phyloP scores from a whole-genome alignment of 2,888 invertebrate genomes.

The Drosophila subquinaria region DNA sequence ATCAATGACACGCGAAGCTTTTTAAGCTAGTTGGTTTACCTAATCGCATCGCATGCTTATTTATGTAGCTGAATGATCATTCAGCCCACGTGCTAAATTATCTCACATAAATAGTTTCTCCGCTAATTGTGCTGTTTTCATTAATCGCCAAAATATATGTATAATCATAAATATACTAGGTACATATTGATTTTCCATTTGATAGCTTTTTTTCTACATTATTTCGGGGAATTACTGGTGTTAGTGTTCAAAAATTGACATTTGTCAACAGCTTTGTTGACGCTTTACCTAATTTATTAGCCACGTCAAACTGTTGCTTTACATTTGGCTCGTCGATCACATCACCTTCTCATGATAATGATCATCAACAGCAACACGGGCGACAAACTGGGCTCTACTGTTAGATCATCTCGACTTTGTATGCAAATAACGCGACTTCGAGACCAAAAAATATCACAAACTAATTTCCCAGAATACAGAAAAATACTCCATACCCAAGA shows the following conservation, averaged over 20 bases:
- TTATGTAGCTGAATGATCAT: not conserved
- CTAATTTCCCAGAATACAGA: constrained; percentile 17
- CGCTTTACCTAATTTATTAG: constrained; percentile 65
- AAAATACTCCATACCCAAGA: constrained; percentile 22
- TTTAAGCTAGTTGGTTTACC: constrained; percentile 7
- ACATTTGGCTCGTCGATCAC: constrained; percentile 56
- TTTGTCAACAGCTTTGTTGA: constrained; percentile 72
- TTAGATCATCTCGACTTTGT: constrained; percentile 53
- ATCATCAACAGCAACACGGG: constrained; percentile 22
- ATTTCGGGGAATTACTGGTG: constrained; percentile 28
- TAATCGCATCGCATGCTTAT: constrained; percentile 1
- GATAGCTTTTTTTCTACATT: constrained; percentile 11
- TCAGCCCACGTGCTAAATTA: constrained; percentile 42
- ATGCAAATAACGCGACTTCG: constrained; percentile 50
- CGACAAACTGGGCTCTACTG: constrained; percentile 29
- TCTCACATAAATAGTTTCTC: constrained; percentile 45
- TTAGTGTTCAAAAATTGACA: constrained; percentile 54
- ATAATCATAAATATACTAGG: constrained; percentile 6
- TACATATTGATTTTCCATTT: constrained; percentile 32
- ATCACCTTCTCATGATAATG: constrained; percentile 45
- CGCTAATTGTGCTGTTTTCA: constrained; percentile 29
- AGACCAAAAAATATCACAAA: constrained; percentile 4
- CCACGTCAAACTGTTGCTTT: constrained; percentile 58
- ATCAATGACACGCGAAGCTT: not conserved
- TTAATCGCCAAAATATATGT: constrained; percentile 17